Evolutionary conservation across 2,797 vertebrate species (phyloP), one percentile per base, ranked within the genome.

Genomic region (Lepus townsendii): DNA sequence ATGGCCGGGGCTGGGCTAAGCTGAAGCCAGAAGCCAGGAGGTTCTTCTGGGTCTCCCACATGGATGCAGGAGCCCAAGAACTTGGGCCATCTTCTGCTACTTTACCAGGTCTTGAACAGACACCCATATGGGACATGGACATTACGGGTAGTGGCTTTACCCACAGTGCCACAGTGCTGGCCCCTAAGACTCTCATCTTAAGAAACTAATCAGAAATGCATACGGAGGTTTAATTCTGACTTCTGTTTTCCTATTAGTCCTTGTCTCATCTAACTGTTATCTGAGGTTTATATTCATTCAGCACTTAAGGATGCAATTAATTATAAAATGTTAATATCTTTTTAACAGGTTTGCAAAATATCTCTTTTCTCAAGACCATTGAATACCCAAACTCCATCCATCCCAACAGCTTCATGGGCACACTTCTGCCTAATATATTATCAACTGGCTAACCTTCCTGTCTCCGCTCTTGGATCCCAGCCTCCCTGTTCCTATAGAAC

Each of bases 271-370:
- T 73, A 84, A 52, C 50, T 84, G 94, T 84, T 19, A 63, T 62
- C 12, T 13, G 50, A 38, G 9, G 16, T 62, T 93, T 62, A 79
- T 71, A 38, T 13, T 78, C 12, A 50, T 30, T 13, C 2, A 72
- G 19, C 9, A 38, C 26, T 69, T 80, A 20, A 0, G 83, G 17
- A 26, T 66, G 32, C 13, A 75, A 20, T 73, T 92, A 73, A 42
- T 13, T 47, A 71, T 42, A 79, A 95, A 86, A 83, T 93, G 78
- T 26, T 73, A 80, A 72, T 50, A 88, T 92, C 35, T 66, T 94
- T 90, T 63, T 11, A 38, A 24, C 2, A 69, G 32, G 6, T 95
- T 94, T 47, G n/a, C 60, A 47, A 93, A 83, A 68, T 16, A 85
- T 79, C 30, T 66, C 47, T 93, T 78, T 50, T 26, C n/a, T 10